These are phyloP conservation scores for Aepyceros melampus DNA, from an alignment of 2,113 vertebrate genomes.

Conservation along the genomic window DNA sequence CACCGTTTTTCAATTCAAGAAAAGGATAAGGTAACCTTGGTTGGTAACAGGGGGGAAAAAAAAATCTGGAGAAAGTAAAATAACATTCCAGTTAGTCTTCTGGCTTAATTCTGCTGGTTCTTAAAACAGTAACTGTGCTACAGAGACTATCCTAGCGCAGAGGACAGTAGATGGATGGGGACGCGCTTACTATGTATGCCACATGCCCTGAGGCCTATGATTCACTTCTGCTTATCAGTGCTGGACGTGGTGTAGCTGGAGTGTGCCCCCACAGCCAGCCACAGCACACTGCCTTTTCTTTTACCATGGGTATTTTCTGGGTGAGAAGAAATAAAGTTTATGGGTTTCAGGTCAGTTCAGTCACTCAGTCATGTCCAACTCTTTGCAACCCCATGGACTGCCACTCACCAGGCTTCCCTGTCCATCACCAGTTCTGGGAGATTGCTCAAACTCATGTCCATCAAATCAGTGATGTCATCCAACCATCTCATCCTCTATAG, in stretches of 20 bases:
- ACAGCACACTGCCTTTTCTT: not conserved
- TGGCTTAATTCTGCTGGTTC: not conserved
- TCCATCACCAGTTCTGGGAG: not conserved
- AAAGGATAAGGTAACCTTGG: not conserved
- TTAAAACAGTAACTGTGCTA: not conserved
- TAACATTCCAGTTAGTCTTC: not conserved
- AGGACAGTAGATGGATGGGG: not conserved
- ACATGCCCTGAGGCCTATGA: not conserved
- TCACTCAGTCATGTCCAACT: not conserved
- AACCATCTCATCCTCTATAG: not conserved
- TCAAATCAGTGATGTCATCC: not conserved
- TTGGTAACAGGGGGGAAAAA: not conserved
- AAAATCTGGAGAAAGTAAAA: not conserved
- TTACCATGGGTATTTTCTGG: not conserved
- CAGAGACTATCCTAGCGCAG: not conserved
- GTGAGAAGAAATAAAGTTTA: not conserved
- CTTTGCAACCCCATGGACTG: not conserved
- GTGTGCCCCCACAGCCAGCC: not conserved
- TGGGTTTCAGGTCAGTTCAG: not conserved
- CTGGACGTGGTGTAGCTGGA: not conserved
- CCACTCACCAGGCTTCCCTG: not conserved
- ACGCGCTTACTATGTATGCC: not conserved
- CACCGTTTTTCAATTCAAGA: not conserved
- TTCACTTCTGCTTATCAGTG: not conserved
- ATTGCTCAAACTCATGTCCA: not conserved